These are phyloP conservation scores for Scopus umbretta DNA, from an alignment of 2,113 vertebrate species.

Conservation along the genomic window DNA sequence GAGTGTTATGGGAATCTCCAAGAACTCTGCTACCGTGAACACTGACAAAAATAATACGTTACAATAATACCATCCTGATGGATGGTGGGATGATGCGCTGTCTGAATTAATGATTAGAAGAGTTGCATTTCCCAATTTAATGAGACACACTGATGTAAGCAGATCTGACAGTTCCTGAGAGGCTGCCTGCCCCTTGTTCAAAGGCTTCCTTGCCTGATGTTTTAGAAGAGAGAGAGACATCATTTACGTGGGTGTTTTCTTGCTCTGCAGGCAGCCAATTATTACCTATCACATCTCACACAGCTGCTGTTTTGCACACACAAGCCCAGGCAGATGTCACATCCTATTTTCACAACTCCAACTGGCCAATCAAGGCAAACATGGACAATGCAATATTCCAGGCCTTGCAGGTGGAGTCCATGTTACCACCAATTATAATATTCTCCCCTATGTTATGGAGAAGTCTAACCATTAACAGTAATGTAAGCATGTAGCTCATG, in stretches of 20 bases:
- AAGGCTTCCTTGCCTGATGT: conserved; percentile 8
- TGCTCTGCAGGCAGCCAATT: conserved; percentile 54
- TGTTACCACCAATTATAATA: neutral
- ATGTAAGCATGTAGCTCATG: neutral
- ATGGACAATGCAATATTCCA: neutral
- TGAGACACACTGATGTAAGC: conserved; percentile 25
- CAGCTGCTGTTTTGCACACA: conserved; percentile 29
- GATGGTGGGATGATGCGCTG: neutral
- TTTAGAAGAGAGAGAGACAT: neutral
- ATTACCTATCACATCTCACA: conserved; percentile 25
- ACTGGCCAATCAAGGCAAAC: neutral
- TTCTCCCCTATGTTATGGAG: neutral
- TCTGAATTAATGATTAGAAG: conserved; percentile 42
- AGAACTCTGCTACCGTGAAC: neutral
- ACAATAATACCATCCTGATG: neutral
- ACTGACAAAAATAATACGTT: neutral
- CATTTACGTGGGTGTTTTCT: conserved; percentile 31
- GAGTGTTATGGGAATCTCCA: neutral
- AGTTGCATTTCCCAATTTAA: conserved; percentile 22
- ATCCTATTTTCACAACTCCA: conserved; percentile 15
- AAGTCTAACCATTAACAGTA: neutral
- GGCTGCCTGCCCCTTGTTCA: neutral
- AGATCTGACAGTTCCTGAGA: conserved; percentile 35
- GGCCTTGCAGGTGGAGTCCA: neutral
- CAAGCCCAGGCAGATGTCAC: neutral